These are phyloP conservation scores for Lepas anatifera DNA, from an alignment of 2,888 invertebrate genomes.

Conservation along the genomic window DNA sequence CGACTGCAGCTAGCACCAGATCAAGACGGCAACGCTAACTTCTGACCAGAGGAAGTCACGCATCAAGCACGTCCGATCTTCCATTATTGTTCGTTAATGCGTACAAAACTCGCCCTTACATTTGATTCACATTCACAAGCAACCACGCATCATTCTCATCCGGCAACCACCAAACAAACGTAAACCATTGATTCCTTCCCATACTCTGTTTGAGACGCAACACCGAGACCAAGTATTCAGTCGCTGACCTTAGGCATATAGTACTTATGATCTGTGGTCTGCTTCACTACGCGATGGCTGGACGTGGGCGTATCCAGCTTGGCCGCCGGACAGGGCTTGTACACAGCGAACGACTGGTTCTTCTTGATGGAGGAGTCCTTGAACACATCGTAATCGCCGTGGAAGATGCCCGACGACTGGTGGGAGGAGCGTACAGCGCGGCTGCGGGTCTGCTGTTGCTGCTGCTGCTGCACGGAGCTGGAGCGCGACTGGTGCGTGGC, in stretches of 20 bases:
- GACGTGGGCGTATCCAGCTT: neutral
- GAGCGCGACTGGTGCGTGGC: neutral
- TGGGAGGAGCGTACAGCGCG: neutral
- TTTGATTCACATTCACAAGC: too few relatives aligned
- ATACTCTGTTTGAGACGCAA: too few relatives aligned
- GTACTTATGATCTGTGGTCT: neutral
- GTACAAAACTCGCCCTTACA: too few relatives aligned
- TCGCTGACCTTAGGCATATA: slow-evolving; percentile 1
- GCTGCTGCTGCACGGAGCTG: neutral
- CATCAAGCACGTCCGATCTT: too few relatives aligned
- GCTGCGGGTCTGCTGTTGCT: neutral
- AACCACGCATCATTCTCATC: too few relatives aligned
- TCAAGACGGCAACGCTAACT: too few relatives aligned
- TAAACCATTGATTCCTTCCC: too few relatives aligned
- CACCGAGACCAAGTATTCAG: too few relatives aligned
- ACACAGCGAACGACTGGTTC: slow-evolving; percentile 4
- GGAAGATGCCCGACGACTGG: neutral
- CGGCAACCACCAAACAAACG: too few relatives aligned
- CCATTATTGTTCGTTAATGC: too few relatives aligned
- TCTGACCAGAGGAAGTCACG: too few relatives aligned
- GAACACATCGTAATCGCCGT: slow-evolving; percentile 9
- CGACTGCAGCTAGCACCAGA: too few relatives aligned
- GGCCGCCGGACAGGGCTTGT: neutral
- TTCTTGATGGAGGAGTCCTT: neutral
- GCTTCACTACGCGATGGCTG: neutral